Percentiles rank a stretch among this genome's conserved stretches.
phyloP scores from a whole-genome alignment of 30 jellyfish, hydroid and myxozoan genomes.

The Cassiopea andromeda region DNA sequence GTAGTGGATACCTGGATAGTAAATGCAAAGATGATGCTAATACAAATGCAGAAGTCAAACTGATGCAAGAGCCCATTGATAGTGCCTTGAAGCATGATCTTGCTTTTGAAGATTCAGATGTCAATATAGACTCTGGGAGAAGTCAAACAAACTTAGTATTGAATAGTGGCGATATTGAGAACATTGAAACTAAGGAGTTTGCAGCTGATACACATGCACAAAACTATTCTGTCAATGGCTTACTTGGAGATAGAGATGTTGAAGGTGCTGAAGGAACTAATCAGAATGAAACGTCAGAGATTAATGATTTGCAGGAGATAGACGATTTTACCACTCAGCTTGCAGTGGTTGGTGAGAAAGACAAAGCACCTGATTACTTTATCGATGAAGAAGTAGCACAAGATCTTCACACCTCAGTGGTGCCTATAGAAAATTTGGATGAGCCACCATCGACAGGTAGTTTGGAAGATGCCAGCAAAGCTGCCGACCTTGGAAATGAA shows the following conservation, averaged over 20 bases:
- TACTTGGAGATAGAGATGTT: neutral
- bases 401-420: neutral
- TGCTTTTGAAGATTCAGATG: neutral
- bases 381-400: neutral
- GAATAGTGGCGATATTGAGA: neutral
- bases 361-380: neutral
- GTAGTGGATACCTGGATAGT: no score
- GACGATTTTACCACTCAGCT: no score
- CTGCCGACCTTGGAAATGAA: constrained; percentile 5
- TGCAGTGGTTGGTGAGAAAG: neutral
- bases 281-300: neutral
- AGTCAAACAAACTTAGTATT: neutral
- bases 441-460: neutral
- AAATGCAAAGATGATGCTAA: no score
- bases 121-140: neutral
- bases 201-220: neutral
- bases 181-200: neutral
- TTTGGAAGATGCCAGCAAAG: neutral
- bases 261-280: neutral
- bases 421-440: neutral
- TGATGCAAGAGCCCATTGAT: neutral
- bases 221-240: neutral
- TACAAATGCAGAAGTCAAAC: no score
- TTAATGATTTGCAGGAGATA: no score
- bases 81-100: neutral